phyloP scores from a whole-genome alignment of 2,797 vertebrate genomes.

The Babyrousa celebensis region DNA sequence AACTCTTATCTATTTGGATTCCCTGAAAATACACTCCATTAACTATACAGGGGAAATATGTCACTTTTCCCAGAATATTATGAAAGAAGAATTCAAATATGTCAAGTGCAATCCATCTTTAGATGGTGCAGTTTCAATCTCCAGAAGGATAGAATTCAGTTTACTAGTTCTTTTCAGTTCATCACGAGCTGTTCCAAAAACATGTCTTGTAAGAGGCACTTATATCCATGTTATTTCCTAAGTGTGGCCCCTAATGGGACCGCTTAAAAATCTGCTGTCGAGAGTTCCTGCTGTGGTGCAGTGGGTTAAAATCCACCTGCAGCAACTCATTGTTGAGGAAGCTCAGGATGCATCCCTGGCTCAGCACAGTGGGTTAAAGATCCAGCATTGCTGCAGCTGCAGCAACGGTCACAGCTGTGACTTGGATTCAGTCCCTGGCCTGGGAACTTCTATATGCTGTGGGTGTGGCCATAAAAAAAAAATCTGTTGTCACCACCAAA shows the following conservation, averaged over 20 bases:
- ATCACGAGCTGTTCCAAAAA: conserved; percentile 69
- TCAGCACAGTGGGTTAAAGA: too few species aligned
- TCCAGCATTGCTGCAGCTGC: too few species aligned
- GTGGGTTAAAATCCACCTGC: too few species aligned
- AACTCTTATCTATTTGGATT: conserved; percentile 64
- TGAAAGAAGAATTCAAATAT: conserved; percentile 14
- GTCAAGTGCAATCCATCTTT: background rate
- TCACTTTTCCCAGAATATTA: conserved; percentile 64
- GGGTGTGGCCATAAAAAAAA: too few species aligned
- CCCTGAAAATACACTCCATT: conserved; percentile 66
- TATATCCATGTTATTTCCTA: conserved; percentile 30
- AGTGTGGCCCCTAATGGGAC: conserved; percentile 48
- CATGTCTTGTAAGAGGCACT: background rate
- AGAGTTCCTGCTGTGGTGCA: too few species aligned
- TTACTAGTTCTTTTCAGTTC: conserved; percentile 68
- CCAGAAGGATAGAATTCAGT: conserved; percentile 64
- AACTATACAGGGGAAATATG: conserved; percentile 50
- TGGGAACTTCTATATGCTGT: too few species aligned
- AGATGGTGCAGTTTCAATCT: conserved; percentile 49
- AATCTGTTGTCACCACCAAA: conserved; percentile 78
- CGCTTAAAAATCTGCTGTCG: conserved; percentile 81
- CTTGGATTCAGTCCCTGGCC: too few species aligned
- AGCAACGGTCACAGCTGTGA: too few species aligned
- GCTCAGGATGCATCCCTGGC: too few species aligned
- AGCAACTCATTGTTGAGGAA: too few species aligned